These are phyloP conservation scores for Tympanoctomys barrerae DNA, from an alignment of 2,797 vertebrate species.

Conservation along the genomic window DNA sequence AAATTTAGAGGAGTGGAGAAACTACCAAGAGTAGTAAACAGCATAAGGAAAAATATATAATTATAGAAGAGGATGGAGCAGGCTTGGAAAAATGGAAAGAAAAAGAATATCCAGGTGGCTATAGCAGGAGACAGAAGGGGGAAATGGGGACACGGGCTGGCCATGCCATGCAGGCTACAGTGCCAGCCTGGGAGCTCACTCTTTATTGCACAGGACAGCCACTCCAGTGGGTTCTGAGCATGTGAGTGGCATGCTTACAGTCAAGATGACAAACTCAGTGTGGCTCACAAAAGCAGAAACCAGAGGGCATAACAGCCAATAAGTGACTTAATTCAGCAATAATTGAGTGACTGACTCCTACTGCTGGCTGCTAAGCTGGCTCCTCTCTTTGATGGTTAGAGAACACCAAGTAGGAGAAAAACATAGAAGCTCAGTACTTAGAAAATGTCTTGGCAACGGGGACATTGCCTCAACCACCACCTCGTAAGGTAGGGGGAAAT, in stretches of 20 bases:
- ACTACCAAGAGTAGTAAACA: background rate
- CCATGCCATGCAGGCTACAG: background rate
- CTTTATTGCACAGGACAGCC: background rate
- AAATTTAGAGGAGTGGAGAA: background rate
- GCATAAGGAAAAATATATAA: background rate
- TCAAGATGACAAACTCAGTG: slow-evolving; percentile 18
- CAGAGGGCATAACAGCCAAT: background rate
- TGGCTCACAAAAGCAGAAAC: slow-evolving; percentile 19
- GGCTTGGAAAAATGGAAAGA: background rate
- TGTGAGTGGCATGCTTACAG: background rate
- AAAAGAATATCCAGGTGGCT: background rate
- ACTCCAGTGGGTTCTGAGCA: background rate
- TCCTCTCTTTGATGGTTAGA: background rate
- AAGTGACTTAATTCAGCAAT: slow-evolving; percentile 19
- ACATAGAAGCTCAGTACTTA: background rate
- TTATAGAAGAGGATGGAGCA: background rate
- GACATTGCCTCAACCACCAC: background rate
- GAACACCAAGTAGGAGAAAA: background rate
- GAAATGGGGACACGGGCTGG: background rate
- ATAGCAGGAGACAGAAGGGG: background rate
- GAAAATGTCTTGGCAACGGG: background rate
- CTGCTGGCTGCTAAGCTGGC: background rate
- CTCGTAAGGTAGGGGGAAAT: background rate
- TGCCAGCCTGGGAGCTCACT: background rate
- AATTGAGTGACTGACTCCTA: background rate